A percentile compares a stretch with the other conserved stretches of the same genome.
Conservation (phyloP, 2,113 vertebrate genomes). For the Pimephales promelas region DNA sequence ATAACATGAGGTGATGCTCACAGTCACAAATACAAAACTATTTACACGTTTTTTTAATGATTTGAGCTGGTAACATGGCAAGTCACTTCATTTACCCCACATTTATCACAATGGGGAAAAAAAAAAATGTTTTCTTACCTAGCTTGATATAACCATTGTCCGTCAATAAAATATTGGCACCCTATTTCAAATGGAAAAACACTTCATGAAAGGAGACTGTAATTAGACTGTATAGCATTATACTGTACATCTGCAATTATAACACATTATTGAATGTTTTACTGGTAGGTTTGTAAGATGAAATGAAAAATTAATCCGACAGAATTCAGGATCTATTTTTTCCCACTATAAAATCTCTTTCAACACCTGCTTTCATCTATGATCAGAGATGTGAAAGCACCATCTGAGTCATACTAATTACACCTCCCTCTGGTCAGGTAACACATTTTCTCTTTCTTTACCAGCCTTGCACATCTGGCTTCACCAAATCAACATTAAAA, state of each 20-base stretch:
- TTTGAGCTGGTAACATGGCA: background rate
- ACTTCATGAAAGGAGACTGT: slow-evolving; percentile 39
- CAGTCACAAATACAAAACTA: slow-evolving; percentile 11
- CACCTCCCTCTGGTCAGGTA: background rate
- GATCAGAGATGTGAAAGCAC: slow-evolving; percentile 37
- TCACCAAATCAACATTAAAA: background rate
- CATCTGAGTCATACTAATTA: slow-evolving; percentile 39
- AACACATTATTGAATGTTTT: background rate
- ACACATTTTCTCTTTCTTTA: slow-evolving; percentile 26
- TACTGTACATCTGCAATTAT: background rate
- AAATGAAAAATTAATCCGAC: background rate
- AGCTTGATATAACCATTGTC: slow-evolving; percentile 87
- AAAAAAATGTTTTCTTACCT: slow-evolving; percentile 72
- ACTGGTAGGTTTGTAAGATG: background rate
- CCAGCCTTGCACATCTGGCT: background rate
- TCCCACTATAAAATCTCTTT: slow-evolving; percentile 18
- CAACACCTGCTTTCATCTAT: slow-evolving; percentile 40
- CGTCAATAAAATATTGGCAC: slow-evolving; percentile 88
- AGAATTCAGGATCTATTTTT: slow-evolving; percentile 22
- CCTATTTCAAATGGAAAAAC: slow-evolving; percentile 73
- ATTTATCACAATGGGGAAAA: background rate
- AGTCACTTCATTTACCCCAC: background rate
- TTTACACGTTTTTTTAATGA: background rate
- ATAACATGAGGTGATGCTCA: slow-evolving; percentile 4
- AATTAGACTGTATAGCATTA: background rate